These are phyloP conservation scores for Microcebus lehilahytsara DNA, from an alignment of 2,113 vertebrate species.

Conservation along the genomic window DNA sequence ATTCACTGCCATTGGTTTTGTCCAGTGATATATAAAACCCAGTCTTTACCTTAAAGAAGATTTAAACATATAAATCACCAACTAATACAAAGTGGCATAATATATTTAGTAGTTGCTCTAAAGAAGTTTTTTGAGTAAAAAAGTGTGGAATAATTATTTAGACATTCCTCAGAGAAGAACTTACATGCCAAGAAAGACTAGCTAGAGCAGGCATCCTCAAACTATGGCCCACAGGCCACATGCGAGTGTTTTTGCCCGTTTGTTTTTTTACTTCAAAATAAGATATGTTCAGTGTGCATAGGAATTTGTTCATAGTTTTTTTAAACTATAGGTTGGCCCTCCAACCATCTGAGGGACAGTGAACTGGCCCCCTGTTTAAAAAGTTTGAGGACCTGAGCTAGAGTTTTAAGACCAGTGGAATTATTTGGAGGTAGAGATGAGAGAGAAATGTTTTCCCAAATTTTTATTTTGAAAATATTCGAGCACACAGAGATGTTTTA, in stretches of 20 bases:
- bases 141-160: background rate
- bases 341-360: too few species aligned
- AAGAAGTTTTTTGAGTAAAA: background rate
- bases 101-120: background rate
- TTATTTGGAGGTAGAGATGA: background rate
- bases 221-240: too few species aligned
- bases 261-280: too few species aligned
- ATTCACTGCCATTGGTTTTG: background rate
- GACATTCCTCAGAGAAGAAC: background rate
- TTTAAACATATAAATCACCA: background rate
- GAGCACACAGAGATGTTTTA: background rate
- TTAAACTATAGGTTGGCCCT: too few species aligned
- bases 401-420: background rate
- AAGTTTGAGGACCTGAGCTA: too few species aligned
- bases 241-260: too few species aligned
- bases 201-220: background rate
- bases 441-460: background rate
- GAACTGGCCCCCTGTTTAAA: too few species aligned
- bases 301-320: too few species aligned
- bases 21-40: background rate
- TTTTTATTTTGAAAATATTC: constrained; percentile 19
- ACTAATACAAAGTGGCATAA: background rate
- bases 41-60: background rate
- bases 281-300: too few species aligned
- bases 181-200: background rate